Evolutionary conservation across 1,140 invertebrate species (phyloP), one percentile per base, ranked within the genome.

Genomic region (Hydropsyche tenuis): DNA sequence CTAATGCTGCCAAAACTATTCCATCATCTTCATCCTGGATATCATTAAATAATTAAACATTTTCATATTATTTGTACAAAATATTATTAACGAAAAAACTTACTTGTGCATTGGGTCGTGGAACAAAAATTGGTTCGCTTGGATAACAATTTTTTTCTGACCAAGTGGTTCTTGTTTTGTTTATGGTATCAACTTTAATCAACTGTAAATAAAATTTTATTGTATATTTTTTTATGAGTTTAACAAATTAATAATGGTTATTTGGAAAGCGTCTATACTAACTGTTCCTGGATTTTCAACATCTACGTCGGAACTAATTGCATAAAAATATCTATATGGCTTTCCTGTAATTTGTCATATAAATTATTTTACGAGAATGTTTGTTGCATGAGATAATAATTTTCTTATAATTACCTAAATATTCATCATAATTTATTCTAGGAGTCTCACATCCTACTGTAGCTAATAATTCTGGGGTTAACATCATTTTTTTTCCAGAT

Each of bases 51-150:
- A 23, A 63, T 46, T 30, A 43, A 73, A 60, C 60, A 68, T 27
- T 25, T 25, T 69, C 53, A 18, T n/a, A 27, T 43, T 43, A 30
- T 22, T 60, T 14, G 45, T 23, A 51, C n/a, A n/a, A 62, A 66
- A 48, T 12, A 42, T 27, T 69, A 4, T 42, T 72, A 69, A 65
- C 18, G 23, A 60, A 68, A 27, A 30, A 11, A 46, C 70, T 82
- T 84, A 92, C 92, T 83, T 88, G 85, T 16, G 88, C 84, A 72
- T 89, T 81, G 11, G 93, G 93, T 12, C 85, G 78, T 1, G 91
- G 88, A 11, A 96, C 90, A 81, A 96, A 96, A 70, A 96, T 90
- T 0, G 94, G 94, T 82, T 97, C 95, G 79, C 94, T 95, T 0
- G 94, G 93, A 81, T 92, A 95, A 66, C 89, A 87, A 70, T 91